A percentile compares a stretch with the other conserved stretches of the same genome.
These are phyloP conservation scores for Phyllostomus discolor DNA, from an alignment of 2,113 vertebrate species.

Conservation along the genomic window DNA sequence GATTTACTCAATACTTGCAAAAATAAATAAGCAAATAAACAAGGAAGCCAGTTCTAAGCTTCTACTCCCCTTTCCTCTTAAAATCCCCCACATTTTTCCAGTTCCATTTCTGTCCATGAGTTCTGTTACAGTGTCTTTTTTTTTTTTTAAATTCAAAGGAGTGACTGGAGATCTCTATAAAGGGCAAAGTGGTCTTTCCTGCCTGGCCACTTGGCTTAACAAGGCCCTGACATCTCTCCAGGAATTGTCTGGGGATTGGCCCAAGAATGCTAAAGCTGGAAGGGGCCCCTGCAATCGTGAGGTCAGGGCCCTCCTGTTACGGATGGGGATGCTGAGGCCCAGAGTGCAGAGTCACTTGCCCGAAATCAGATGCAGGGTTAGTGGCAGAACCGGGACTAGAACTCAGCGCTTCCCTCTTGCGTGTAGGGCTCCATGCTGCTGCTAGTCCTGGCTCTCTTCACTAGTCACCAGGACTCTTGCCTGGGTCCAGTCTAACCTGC, in stretches of 20 bases:
- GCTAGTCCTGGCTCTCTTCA: not conserved
- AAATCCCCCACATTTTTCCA: not conserved
- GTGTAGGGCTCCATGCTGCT: not conserved
- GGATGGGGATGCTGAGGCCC: not conserved
- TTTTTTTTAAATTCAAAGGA: not conserved
- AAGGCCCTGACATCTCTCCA: not conserved
- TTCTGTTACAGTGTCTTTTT: not conserved
- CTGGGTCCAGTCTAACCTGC: not conserved
- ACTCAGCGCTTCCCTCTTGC: not conserved
- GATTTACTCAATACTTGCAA: not conserved
- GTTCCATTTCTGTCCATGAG: not conserved
- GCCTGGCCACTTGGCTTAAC: not conserved
- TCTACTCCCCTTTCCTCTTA: not conserved
- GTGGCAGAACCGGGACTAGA: not conserved
- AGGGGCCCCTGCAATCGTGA: not conserved
- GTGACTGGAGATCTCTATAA: not conserved
- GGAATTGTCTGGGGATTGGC: not conserved
- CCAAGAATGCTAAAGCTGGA: slow-evolving; percentile 6
- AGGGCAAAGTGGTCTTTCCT: not conserved
- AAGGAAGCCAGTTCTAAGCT: not conserved
- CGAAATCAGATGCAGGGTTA: not conserved
- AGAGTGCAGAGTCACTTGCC: not conserved
- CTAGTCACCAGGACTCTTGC: not conserved
- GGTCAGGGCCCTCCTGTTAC: not conserved
- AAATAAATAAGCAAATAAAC: not conserved